Evolutionary conservation across 2,888 invertebrate genomes (phyloP).

Genomic region (Cabera pusaria): DNA sequence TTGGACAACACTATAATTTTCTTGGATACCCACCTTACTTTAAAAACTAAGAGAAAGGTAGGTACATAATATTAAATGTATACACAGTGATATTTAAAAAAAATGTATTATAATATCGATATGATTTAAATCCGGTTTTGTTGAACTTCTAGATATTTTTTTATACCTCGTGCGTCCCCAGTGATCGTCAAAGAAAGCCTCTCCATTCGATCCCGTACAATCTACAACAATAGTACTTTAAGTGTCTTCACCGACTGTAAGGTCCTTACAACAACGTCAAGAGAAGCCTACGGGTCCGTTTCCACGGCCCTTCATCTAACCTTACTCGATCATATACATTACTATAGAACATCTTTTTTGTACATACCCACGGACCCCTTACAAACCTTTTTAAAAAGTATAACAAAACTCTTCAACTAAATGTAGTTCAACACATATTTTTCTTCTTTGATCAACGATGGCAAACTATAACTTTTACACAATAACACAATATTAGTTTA

Average conservation of each 20-base stretch:
- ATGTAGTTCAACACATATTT: constrained; percentile 72
- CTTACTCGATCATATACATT: constrained; percentile 73
- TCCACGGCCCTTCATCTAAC: constrained; percentile 49
- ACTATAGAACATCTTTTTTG: constrained; percentile 73
- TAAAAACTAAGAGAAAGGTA: no score
- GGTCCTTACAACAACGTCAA: constrained; percentile 72
- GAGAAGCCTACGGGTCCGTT: constrained; percentile 62
- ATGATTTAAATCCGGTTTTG: no score
- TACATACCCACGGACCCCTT: constrained; percentile 66
- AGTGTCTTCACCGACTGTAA: constrained; percentile 74
- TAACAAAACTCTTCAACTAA: constrained; percentile 78
- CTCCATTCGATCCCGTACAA: constrained; percentile 33
- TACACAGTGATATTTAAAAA: no score
- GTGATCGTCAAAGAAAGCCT: constrained; percentile 41
- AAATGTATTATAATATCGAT: no score
- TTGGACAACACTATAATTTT: no score
- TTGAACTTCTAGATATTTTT: no score
- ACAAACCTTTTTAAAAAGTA: constrained; percentile 67
- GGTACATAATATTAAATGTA: no score
- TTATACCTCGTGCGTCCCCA: constrained; percentile 24
- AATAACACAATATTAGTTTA: constrained; percentile 77
- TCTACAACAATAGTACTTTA: constrained; percentile 80
- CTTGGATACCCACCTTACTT: no score
- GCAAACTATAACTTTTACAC: constrained; percentile 78
- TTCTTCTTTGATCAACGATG: constrained; percentile 79